Base-by-base conservation (phyloP, 2,113 vertebrate genomes). In the Hassar affinis region DNA sequence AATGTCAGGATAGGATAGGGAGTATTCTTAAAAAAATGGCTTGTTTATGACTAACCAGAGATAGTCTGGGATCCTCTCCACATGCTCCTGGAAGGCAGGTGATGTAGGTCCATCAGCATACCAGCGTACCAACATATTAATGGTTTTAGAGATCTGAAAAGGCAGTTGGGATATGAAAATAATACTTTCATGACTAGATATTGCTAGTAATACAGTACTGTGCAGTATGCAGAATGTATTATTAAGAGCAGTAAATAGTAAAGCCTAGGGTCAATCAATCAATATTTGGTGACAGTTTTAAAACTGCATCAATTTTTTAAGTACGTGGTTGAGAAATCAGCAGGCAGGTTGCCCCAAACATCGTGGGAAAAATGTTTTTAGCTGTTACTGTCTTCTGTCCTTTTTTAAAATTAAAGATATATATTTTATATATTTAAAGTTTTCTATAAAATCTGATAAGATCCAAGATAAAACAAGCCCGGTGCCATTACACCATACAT, bases 51-150 rank as follows among this genome's bases (percentile, higher is more conserved):
- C 95, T 95, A 88, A 99, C 98, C 98, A 99, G 51, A 99, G 96
- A 81, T 96, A 99, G 88, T 99, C 98, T 0, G 96, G 91, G 84
- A 99, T 98, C 88, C 97, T 94, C 85, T 95, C 94, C 69, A 98
- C 92, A 0, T 99, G 98, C 75, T 97, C 95, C 90, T 94, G 94
- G 88, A 99, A 97, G 68, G 79, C 93, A 4, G 91, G 4, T 11
- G 97, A 98, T 30, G 92, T 57, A 0, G 95, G 92, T 42, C 98
- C 98, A 0, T 99, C 97, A 80, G 93, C 90, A 0, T 93, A 86
- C 97, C 98, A 99, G 84, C 97, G 94, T 76, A 98, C 96, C 68
- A 99, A 88, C 97, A 98, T 99, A 89, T 98, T 99, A 89, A 99
- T 95, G 0, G 94, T 96, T 90, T 99, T 99, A 0, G 98, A 99